Conservation (phyloP, 2,888 invertebrate species). For the Cataglyphis albicans region DNA sequence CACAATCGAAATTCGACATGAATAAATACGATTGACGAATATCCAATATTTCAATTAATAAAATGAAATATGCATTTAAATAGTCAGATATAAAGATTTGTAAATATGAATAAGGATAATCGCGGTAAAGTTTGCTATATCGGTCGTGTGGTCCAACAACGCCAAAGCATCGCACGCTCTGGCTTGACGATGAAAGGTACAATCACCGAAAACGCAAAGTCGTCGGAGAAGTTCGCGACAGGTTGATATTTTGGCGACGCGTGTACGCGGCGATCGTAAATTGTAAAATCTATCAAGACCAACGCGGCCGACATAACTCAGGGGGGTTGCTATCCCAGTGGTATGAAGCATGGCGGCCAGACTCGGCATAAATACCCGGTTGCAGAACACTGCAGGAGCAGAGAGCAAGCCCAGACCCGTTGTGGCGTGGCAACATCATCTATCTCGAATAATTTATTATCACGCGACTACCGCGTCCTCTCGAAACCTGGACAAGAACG, state of each 20-base stretch:
- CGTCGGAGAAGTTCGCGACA: constrained; percentile 52
- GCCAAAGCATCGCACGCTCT: constrained; percentile 21
- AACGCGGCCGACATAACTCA: constrained; percentile 85
- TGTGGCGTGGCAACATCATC: constrained; percentile 86
- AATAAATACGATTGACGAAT: not conserved
- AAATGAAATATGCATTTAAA: not conserved
- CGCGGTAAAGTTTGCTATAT: constrained; percentile 22
- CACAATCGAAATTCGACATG: not conserved
- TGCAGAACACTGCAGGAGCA: constrained; percentile 83
- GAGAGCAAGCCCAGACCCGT: constrained; percentile 84
- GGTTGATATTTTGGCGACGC: constrained; percentile 76
- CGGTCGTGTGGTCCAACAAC: not conserved
- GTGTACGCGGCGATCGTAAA: constrained; percentile 82
- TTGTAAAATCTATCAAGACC: constrained; percentile 86
- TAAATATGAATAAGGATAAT: not conserved
- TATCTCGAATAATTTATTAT: constrained; percentile 86
- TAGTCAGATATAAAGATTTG: not conserved
- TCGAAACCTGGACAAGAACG: constrained; percentile 84
- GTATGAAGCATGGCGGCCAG: constrained; percentile 85
- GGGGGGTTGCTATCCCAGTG: constrained; percentile 82
- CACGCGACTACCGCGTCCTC: constrained; percentile 81
- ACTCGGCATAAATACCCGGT: constrained; percentile 85
- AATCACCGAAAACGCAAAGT: constrained; percentile 53
- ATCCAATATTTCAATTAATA: not conserved
- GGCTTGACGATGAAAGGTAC: constrained; percentile 23